These are phyloP conservation scores for Calidris pugnax DNA, from an alignment of 2,113 vertebrate species.

Conservation along the genomic window DNA sequence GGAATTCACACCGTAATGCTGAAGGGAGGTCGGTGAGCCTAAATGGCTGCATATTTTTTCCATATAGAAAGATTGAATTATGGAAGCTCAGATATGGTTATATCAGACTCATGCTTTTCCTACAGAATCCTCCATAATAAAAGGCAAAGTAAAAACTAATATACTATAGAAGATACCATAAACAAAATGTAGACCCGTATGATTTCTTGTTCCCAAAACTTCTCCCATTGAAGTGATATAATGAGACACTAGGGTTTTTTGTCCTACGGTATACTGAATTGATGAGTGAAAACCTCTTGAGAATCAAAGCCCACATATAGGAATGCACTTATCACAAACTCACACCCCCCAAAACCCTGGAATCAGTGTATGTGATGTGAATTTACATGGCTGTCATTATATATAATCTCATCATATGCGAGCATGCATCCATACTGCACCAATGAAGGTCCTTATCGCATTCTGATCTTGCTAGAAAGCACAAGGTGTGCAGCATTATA, in stretches of 20 bases:
- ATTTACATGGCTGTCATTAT: not conserved
- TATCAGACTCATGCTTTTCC: not conserved
- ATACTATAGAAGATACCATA: not conserved
- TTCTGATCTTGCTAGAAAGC: not conserved
- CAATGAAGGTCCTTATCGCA: not conserved
- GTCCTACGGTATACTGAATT: not conserved
- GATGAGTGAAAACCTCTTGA: not conserved
- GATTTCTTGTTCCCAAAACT: not conserved
- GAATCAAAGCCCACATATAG: not conserved
- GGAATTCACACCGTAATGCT: not conserved
- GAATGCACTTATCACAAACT: not conserved
- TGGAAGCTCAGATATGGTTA: not conserved
- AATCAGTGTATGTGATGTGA: not conserved
- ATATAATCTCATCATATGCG: not conserved
- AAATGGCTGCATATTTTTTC: not conserved
- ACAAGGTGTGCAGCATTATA: not conserved
- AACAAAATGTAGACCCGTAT: not conserved
- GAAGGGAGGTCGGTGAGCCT: not conserved
- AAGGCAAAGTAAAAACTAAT: not conserved
- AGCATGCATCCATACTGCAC: not conserved
- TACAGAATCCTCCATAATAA: not conserved
- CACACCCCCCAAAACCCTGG: not conserved
- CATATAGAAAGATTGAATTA: not conserved
- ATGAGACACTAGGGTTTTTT: not conserved
- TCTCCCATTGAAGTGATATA: not conserved